Percentiles rank a stretch among this genome's conserved stretches.
Evolutionary conservation across 2,888 invertebrate genomes (phyloP).

Genomic region (Minunthozetes semirufus): DNA sequence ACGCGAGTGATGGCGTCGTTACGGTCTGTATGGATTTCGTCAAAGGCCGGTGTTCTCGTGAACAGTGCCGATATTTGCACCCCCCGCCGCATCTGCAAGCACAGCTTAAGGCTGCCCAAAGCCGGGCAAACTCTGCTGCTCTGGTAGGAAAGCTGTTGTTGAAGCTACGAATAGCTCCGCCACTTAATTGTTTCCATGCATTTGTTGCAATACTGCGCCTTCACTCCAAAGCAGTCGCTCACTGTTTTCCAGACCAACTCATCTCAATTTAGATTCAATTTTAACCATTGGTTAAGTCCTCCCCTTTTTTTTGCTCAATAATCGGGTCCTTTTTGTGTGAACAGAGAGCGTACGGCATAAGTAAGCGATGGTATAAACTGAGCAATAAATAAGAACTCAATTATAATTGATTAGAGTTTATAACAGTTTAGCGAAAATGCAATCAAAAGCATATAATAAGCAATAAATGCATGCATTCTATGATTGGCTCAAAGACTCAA

Average conservation of each 20-base stretch:
- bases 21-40: constrained; percentile 99
- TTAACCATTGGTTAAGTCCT: too few relatives aligned
- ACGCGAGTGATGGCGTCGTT: constrained; percentile 89
- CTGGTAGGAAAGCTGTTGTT: constrained; percentile 27
- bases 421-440: neutral
- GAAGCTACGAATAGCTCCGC: neutral
- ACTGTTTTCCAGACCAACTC: neutral
- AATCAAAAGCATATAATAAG: too few relatives aligned
- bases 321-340: too few relatives aligned
- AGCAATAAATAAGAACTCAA: too few relatives aligned
- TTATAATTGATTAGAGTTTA: too few relatives aligned
- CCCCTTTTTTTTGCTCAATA: too few relatives aligned
- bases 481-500: neutral
- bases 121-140: constrained; percentile 32
- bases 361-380: neutral
- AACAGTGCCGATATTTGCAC: constrained; percentile 99
- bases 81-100: constrained; percentile 99
- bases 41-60: constrained; percentile 97
- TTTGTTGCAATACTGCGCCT: constrained; percentile 3
- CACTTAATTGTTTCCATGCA: constrained; percentile 13
- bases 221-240: neutral
- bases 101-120: constrained; percentile 73
- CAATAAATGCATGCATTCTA: constrained; percentile 18
- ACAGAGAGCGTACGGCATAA: too few relatives aligned
- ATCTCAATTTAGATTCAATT: too few relatives aligned